These are phyloP conservation scores for Silurus lanzhouensis DNA, from an alignment of 2,797 vertebrate species.

Conservation along the genomic window DNA sequence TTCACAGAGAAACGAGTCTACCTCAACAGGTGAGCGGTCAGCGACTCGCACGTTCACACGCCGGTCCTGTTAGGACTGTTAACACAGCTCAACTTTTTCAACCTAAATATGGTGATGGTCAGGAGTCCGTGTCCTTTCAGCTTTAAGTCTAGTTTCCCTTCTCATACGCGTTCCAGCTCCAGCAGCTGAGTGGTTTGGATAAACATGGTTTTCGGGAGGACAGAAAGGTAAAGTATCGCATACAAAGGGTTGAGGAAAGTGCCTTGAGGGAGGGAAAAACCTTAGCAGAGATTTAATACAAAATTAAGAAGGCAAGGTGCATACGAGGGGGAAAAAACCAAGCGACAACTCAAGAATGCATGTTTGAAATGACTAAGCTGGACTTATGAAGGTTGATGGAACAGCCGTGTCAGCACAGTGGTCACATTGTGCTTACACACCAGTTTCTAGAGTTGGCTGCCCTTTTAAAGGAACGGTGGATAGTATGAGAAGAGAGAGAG, in stretches of 20 bases:
- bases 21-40: constrained; percentile 78
- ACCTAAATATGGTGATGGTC: not conserved
- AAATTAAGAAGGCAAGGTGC: not conserved
- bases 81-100: not conserved
- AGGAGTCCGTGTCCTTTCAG: not conserved
- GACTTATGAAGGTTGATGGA: not conserved
- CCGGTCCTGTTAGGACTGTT: not conserved
- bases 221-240: not conserved
- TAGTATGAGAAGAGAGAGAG: not conserved
- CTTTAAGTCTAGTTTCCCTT: not conserved
- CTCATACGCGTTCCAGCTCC: not conserved
- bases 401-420: constrained; percentile 60
- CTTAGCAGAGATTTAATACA: not conserved
- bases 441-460: constrained; percentile 55
- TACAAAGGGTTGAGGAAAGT: not conserved
- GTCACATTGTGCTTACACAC: constrained; percentile 64
- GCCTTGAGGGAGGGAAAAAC: not conserved
- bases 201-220: not conserved
- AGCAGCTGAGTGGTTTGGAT: not conserved
- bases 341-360: not conserved
- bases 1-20: constrained; percentile 86
- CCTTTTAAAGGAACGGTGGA: not conserved
- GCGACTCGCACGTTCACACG: not conserved
- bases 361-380: not conserved
- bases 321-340: not conserved